Evolutionary conservation across 2,888 invertebrate species (phyloP).

Genomic region (Tipula lateralis): DNA sequence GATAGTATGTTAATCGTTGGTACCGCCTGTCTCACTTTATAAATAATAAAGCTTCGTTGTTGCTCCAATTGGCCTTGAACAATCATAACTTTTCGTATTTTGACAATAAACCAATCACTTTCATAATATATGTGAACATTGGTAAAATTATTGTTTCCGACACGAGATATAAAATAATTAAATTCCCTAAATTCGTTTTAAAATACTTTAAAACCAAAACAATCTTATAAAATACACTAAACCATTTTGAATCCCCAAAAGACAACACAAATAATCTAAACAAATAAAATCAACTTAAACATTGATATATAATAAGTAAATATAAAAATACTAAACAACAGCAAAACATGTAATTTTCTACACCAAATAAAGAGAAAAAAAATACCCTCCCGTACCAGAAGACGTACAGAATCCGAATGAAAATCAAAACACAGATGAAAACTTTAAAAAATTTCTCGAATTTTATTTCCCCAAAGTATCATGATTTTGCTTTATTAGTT

Average conservation of each 20-base stretch:
- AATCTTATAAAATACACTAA: background rate
- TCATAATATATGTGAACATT: too few relatives aligned
- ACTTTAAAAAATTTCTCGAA: background rate
- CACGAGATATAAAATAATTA: too few relatives aligned
- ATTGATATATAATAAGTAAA: background rate
- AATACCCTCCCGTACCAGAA: background rate
- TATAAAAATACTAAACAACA: background rate
- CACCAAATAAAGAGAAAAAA: background rate
- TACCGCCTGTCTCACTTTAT: too few relatives aligned
- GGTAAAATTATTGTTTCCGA: too few relatives aligned
- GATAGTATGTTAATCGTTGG: too few relatives aligned
- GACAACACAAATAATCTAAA: background rate
- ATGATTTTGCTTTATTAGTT: slow-evolving; percentile 24
- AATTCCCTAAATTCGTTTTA: background rate
- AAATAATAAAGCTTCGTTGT: too few relatives aligned
- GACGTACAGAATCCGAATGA: background rate
- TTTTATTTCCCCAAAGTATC: background rate
- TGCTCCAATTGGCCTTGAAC: too few relatives aligned
- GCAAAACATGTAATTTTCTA: background rate
- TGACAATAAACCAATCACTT: too few relatives aligned
- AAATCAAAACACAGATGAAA: background rate
- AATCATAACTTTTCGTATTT: too few relatives aligned
- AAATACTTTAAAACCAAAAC: background rate
- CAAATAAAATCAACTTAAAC: slow-evolving; percentile 24
- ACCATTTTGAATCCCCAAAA: background rate